Conservation (phyloP, 2,888 invertebrate species). For the Apodemia mormo region DNA sequence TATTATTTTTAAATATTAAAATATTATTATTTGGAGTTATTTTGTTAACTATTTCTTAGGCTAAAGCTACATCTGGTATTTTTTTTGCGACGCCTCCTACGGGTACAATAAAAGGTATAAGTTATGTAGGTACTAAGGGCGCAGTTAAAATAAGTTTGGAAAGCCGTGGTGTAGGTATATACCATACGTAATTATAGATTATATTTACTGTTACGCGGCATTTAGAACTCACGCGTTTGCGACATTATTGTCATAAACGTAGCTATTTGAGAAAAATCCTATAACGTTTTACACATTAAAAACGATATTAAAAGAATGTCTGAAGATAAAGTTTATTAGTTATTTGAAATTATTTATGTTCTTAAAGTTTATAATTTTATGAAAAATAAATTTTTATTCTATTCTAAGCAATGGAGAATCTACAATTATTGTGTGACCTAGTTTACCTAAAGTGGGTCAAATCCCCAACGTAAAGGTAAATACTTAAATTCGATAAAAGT, state of each 20-base stretch:
- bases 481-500: too few species aligned
- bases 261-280: conserved; percentile 10
- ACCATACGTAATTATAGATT: conserved; percentile 4
- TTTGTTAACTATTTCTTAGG: too few species aligned
- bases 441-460: not conserved
- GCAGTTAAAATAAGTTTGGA: too few species aligned
- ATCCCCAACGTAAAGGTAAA: not conserved
- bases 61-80: too few species aligned
- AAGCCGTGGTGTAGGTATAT: too few species aligned
- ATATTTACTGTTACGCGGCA: conserved; percentile 3
- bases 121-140: too few species aligned
- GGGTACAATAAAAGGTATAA: too few species aligned
- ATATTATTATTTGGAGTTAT: too few species aligned
- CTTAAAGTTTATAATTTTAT: not conserved
- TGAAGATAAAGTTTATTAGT: conserved; percentile 52
- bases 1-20: too few species aligned
- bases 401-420: not conserved
- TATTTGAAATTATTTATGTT: conserved; percentile 37
- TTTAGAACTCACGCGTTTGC: not conserved
- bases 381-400: not conserved
- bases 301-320: conserved; percentile 1
- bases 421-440: not conserved
- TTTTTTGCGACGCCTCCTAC: too few species aligned
- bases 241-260: conserved; percentile 1
- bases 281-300: conserved; percentile 17